Conservation (phyloP, 2,113 vertebrate genomes). For the Ahaetulla prasina region DNA sequence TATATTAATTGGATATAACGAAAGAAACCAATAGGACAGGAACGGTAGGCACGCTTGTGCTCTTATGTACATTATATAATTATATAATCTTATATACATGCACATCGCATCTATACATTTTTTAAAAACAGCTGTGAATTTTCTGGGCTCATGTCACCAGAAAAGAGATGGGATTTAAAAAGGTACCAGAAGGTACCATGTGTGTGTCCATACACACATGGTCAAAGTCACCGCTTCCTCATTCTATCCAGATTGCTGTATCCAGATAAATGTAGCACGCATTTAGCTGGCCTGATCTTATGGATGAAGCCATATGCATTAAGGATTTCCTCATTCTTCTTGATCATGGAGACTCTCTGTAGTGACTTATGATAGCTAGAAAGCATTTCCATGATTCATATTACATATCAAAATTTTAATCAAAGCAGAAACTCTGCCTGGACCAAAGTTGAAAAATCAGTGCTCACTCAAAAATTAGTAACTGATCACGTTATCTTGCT, state of each 20-base stretch:
- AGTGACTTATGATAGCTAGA: not conserved
- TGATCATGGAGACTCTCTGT: not conserved
- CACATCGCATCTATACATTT: not conserved
- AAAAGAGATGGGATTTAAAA: not conserved
- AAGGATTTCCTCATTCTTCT: not conserved
- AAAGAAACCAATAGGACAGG: too few species aligned
- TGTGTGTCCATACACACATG: not conserved
- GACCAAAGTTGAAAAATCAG: conserved; percentile 19
- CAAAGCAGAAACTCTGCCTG: not conserved
- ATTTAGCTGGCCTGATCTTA: not conserved
- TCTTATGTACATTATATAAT: too few species aligned
- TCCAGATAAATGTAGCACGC: not conserved
- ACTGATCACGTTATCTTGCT: not conserved
- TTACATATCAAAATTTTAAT: not conserved
- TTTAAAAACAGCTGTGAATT: not conserved
- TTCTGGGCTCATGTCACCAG: not conserved
- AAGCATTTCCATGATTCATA: not conserved
- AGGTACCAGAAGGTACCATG: not conserved
- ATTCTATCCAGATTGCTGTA: not conserved
- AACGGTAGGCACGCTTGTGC: too few species aligned
- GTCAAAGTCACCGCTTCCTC: not conserved
- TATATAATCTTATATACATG: too few species aligned
- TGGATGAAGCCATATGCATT: not conserved
- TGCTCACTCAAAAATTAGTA: not conserved
- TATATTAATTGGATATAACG: too few species aligned